Conservation (phyloP, 2,113 vertebrate genomes). For the Morphnarchus princeps region DNA sequence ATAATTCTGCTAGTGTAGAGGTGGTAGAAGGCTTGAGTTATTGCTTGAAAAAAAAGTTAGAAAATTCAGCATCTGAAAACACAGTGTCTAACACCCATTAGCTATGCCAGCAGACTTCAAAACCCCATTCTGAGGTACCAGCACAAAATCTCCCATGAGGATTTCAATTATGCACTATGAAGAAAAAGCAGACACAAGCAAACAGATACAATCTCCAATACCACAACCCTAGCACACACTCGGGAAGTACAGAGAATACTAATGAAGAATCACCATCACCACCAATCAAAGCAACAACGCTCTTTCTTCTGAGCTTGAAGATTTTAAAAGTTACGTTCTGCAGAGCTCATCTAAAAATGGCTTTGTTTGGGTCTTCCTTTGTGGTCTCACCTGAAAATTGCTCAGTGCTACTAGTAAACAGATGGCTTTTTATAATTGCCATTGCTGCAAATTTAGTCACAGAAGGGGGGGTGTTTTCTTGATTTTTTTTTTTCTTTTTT, state of each 20-base stretch:
- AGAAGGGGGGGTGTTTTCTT: not conserved
- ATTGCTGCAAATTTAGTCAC: not conserved
- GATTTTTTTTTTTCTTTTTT: not conserved
- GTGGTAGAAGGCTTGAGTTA: not conserved
- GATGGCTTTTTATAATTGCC: slow-evolving; percentile 58
- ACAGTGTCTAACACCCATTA: slow-evolving; percentile 37
- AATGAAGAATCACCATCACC: slow-evolving; percentile 42
- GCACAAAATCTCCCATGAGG: slow-evolving; percentile 33
- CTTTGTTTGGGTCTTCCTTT: slow-evolving; percentile 45
- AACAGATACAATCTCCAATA: slow-evolving; percentile 41
- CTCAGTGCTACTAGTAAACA: slow-evolving; percentile 22
- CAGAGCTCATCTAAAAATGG: slow-evolving; percentile 30
- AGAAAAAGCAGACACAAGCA: slow-evolving; percentile 55
- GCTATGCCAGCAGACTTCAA: slow-evolving; percentile 58
- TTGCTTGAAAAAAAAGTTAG: not conserved
- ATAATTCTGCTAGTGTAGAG: slow-evolving; percentile 30
- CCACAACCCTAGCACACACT: not conserved
- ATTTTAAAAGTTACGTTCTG: not conserved
- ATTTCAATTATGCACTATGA: slow-evolving; percentile 57
- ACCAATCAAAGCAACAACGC: not conserved
- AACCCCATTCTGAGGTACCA: slow-evolving; percentile 30
- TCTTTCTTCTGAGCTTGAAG: not conserved
- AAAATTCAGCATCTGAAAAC: slow-evolving; percentile 37
- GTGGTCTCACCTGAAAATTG: slow-evolving; percentile 47
- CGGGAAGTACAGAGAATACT: not conserved